Conservation (phyloP, 2,888 invertebrate genomes). For the Andrena camellia region DNA sequence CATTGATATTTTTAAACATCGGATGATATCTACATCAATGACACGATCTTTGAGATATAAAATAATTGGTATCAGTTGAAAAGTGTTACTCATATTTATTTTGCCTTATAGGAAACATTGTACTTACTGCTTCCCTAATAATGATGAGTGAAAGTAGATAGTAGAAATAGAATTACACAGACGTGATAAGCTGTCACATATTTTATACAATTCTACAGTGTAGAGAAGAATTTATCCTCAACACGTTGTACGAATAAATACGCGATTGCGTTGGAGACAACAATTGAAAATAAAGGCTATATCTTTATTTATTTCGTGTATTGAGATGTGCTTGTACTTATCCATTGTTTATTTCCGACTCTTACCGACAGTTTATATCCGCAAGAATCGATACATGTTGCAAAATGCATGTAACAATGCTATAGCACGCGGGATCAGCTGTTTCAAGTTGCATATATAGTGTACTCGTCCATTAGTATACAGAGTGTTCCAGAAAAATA, state of each 20-base stretch:
- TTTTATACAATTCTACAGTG: constrained; percentile 11
- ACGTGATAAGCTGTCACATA: background rate
- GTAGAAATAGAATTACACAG: background rate
- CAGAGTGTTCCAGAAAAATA: background rate
- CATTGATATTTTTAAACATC: background rate
- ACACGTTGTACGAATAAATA: background rate
- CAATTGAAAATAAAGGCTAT: background rate
- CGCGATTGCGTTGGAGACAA: background rate
- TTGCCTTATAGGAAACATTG: background rate
- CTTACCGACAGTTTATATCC: constrained; percentile 24
- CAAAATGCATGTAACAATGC: background rate
- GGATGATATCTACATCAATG: background rate
- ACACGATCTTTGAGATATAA: background rate
- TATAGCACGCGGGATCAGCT: constrained; percentile 11
- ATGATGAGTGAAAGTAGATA: constrained; percentile 13
- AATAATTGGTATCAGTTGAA: background rate
- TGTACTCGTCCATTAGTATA: background rate
- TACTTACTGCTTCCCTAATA: constrained; percentile 35
- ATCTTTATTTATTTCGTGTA: background rate
- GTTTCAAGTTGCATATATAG: background rate
- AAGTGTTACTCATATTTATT: background rate
- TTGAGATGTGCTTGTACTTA: background rate
- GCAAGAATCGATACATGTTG: constrained; percentile 7
- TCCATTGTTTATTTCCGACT: constrained; percentile 25
- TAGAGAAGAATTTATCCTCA: background rate